Evolutionary conservation across 2,113 vertebrate genomes (phyloP).

Genomic region (Cervus canadensis): DNA sequence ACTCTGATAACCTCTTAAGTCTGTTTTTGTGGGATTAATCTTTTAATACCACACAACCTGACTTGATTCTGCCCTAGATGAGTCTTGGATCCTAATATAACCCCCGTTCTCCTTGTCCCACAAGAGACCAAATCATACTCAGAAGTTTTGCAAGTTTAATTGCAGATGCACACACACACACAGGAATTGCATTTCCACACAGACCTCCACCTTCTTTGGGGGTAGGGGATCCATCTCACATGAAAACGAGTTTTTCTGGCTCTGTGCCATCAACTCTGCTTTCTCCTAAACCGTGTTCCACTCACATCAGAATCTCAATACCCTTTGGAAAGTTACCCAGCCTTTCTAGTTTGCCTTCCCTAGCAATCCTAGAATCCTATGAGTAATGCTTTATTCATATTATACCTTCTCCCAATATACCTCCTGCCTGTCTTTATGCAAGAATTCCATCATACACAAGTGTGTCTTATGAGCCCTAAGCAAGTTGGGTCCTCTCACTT

Average conservation of each 20-base stretch:
- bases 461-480: background rate
- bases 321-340: background rate
- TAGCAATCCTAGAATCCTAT: background rate
- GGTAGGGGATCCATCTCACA: background rate
- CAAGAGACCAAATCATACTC: background rate
- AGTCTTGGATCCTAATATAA: background rate
- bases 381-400: background rate
- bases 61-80: background rate
- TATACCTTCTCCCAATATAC: background rate
- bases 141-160: background rate
- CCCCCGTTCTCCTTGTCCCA: background rate
- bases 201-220: background rate
- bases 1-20: background rate
- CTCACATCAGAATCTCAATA: background rate
- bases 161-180: accelerated
- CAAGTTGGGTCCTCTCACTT: background rate
- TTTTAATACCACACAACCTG: background rate
- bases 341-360: background rate
- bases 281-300: background rate
- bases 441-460: background rate
- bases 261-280: background rate
- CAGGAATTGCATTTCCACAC: background rate
- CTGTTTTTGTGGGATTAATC: background rate
- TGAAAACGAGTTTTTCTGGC: background rate
- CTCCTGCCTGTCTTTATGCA: background rate